Evolutionary conservation across 1,140 invertebrate genomes (phyloP), one percentile per base, ranked within the genome.

Genomic region (Zaprionus ornatus): DNA sequence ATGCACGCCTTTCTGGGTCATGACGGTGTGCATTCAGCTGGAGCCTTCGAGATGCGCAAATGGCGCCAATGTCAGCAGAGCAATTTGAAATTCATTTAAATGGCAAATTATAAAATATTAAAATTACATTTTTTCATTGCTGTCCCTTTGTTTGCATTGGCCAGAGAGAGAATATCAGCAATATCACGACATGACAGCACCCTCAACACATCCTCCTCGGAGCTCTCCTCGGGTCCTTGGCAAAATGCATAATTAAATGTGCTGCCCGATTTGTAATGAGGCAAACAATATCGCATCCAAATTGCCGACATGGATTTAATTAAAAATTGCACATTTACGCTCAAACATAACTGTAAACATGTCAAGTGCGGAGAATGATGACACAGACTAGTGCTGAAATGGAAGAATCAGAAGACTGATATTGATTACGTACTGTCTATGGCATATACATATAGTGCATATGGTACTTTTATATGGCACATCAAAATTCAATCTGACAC

Each of bases 101-200:
- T 67, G 35, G 68, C 61, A 77, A 86, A 85, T 79, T 85, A 79
- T 79, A 70, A 79, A 76, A 82, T 79, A 82, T 79, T 21, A 59
- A 76, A 86, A 77, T 64, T 84, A 80, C 80, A 77, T 73, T 79
- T 60, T 54, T 61, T 55, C 65, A 13, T 63, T 65, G 48, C 52
- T 50, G 13, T 45, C 62, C 42, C 40, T 45, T n/a, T 61, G 64
- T 62, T 62, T 37, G 65, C 35, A 64, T 55, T 32, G 13, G 59
- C 4, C 50, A 10, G 9, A 10, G 9, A 32, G 29, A 3, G 9
- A 10, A 12, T 27, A 40, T n/a, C 32, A 54, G 32, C 48, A 54
- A 52, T 15, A 69, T 37, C 48, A 66, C 50, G 48, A 57, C 35
- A 52, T 42, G 21, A 48, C 19, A 37, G 10, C 27, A 42, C 29